Evolutionary conservation across 1,140 invertebrate genomes (phyloP), one percentile per base, ranked within the genome.

Genomic region (Drosophila aff.): DNA sequence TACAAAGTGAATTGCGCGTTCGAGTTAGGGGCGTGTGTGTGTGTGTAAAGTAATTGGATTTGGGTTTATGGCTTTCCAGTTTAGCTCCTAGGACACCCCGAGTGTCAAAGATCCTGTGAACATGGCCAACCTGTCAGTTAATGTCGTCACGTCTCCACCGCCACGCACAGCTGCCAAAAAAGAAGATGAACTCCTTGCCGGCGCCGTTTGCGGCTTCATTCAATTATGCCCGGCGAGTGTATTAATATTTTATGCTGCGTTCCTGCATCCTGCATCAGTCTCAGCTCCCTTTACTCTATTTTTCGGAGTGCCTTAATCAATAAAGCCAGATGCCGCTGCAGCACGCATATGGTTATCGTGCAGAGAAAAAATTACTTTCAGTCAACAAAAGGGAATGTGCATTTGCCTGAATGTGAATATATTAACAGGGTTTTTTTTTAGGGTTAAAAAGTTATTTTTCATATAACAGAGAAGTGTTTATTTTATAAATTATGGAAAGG

Each of bases 1-100:
- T 73, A 84, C 73, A 83, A 84, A 87, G 79, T 81, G 84, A 87
- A 87, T 87, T 87, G 84, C 72, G 84, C 65, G 78, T 72, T 66
- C 46, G 65, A 28, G 57, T 40, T 13, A 11, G 18, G 47, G 38
- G 58, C 2, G 50, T 52, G 49, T 33, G 50, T 3, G 52, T 58
- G 43, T 58, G 43, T 68, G 55, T 53, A 66, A 85, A 77, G 80
- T 86, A 86, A 89, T 87, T 86, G 79, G 66, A 82, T 80, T 82
- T 68, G 50, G 64, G 31, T 74, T 66, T 74, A 73, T 71, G 60
- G 72, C 44, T 47, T 73, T 43, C 53, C 44, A 53, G 13, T 53
- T 61, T 31, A 15, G 26, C 9, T 16, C 15, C 15, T 26, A 36
- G 36, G 4, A 18, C 4, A 10, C 15, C 41, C n/a, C 8, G 11